phyloP scores from a whole-genome alignment of 2,113 vertebrate genomes.

The Pachypanchax playfairii region DNA sequence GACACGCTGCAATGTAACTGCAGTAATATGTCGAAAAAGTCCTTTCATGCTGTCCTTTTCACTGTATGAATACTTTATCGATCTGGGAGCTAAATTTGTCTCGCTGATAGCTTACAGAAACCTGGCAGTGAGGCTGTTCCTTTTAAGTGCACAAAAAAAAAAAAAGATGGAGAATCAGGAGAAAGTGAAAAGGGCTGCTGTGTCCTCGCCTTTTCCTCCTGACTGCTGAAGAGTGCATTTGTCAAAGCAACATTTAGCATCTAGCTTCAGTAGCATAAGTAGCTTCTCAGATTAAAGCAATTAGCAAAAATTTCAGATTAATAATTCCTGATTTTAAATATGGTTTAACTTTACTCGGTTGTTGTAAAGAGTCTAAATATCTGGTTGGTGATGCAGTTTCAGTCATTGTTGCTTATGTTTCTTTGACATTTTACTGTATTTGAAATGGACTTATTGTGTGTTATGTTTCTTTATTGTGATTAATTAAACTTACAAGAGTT shows the following conservation, averaged over 20 bases:
- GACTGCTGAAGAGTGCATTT: background rate
- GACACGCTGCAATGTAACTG: slow-evolving; percentile 29
- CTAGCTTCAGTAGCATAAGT: too few species aligned
- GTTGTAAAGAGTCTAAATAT: too few species aligned
- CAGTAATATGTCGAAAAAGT: slow-evolving; percentile 41
- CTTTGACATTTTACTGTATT: too few species aligned
- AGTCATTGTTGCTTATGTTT: too few species aligned
- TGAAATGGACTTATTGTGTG: too few species aligned
- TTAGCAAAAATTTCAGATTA: too few species aligned
- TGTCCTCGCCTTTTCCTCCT: background rate
- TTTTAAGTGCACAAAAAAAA: background rate
- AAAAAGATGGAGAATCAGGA: slow-evolving; percentile 1
- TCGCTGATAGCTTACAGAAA: slow-evolving; percentile 22
- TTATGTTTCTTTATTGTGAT: too few species aligned
- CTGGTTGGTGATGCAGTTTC: too few species aligned
- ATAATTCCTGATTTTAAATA: too few species aligned
- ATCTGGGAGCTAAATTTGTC: slow-evolving; percentile 47
- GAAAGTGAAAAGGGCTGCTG: background rate
- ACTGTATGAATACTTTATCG: slow-evolving; percentile 55
- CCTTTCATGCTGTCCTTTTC: slow-evolving; percentile 18
- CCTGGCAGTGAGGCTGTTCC: background rate
- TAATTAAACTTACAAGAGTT: too few species aligned
- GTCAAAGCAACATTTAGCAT: background rate
- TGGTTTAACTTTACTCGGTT: too few species aligned
- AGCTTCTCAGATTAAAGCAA: too few species aligned